Percentiles rank a stretch among this genome's conserved stretches.
Evolutionary conservation across 2,888 invertebrate species (phyloP).

Genomic region (Agrilus cyanescens): DNA sequence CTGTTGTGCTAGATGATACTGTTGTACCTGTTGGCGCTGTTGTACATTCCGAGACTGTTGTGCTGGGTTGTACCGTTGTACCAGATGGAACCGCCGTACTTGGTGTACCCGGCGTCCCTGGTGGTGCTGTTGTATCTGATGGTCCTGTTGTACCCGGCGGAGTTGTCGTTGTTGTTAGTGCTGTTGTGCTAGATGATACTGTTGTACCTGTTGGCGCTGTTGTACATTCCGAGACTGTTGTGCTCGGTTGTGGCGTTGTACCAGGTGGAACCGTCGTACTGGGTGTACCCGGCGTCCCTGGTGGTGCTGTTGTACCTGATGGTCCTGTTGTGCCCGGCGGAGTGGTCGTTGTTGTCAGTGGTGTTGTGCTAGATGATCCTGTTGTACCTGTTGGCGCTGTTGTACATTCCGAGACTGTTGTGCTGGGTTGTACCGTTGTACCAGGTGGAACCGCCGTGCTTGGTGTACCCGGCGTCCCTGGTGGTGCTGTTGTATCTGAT

Average conservation of each 20-base stretch:
- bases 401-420: too few species aligned
- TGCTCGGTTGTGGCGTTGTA: background rate
- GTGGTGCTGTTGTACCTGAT: background rate
- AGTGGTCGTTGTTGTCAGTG: too few species aligned
- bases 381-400: background rate
- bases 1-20: too few species aligned
- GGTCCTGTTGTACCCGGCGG: background rate
- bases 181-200: background rate
- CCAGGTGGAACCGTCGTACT: background rate
- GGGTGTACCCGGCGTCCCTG: background rate
- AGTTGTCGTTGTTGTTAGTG: too few species aligned
- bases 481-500: background rate
- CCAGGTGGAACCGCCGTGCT: conserved; percentile 1
- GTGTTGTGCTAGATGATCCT: too few species aligned
- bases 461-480: too few species aligned
- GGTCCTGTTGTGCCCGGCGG: too few species aligned
- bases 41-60: conserved; percentile 1
- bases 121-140: conserved; percentile 1
- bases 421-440: background rate
- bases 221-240: too few species aligned
- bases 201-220: too few species aligned
- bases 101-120: background rate
- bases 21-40: too few species aligned
- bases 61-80: background rate
- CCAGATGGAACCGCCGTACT: conserved; percentile 1